Evolutionary conservation across 2,888 invertebrate species (phyloP).

Genomic region (Antheraea yamamai): DNA sequence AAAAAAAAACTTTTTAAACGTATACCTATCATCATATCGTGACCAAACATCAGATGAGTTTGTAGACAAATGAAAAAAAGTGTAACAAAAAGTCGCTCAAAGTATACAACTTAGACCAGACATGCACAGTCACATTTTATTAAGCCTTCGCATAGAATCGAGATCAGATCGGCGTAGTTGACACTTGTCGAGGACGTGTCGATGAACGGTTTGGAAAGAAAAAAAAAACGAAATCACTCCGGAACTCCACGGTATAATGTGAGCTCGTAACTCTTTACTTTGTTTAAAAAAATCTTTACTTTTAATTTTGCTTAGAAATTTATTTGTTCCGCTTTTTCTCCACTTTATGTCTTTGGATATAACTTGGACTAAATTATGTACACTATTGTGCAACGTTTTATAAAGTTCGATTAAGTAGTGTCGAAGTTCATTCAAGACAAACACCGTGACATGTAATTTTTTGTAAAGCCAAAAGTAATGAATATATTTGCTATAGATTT

Average conservation of each 20-base stretch:
- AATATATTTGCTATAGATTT: neutral
- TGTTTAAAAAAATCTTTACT: conserved; percentile 18
- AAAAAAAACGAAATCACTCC: conserved; percentile 33
- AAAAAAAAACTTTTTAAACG: too few relatives aligned
- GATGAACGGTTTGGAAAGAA: conserved; percentile 28
- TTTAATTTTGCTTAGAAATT: too few relatives aligned
- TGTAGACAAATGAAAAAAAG: too few relatives aligned
- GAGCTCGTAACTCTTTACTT: conserved; percentile 32
- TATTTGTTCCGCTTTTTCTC: too few relatives aligned
- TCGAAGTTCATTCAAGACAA: too few relatives aligned
- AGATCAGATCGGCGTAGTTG: conserved; percentile 62
- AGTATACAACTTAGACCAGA: neutral
- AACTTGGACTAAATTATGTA: too few relatives aligned
- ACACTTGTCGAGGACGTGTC: conserved; percentile 69
- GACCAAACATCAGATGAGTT: too few relatives aligned
- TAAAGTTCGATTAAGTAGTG: too few relatives aligned
- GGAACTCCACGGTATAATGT: conserved; percentile 42
- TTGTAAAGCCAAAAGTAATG: neutral
- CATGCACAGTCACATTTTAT: conserved; percentile 63
- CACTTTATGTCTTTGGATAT: too few relatives aligned
- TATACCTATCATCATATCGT: too few relatives aligned
- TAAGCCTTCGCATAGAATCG: conserved; percentile 66
- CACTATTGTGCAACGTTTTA: too few relatives aligned
- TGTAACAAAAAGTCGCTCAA: neutral
- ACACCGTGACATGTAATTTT: too few relatives aligned